A percentile compares a stretch with the other conserved stretches of the same genome.
Evolutionary conservation across 2,113 vertebrate species (phyloP).

Genomic region (Psephotus haematonotus): DNA sequence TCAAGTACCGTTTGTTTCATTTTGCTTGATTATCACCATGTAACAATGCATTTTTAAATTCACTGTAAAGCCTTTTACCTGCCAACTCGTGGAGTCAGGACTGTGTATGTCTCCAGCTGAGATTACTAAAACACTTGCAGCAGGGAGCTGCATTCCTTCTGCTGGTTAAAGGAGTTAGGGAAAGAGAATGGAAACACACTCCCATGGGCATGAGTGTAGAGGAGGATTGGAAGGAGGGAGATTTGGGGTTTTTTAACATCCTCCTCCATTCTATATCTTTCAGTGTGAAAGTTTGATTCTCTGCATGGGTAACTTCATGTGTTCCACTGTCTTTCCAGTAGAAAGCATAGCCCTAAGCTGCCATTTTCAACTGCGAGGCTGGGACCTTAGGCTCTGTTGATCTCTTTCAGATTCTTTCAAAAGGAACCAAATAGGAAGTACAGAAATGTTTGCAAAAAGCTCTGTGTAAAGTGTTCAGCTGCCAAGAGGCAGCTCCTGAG

Average conservation of each 20-base stretch:
- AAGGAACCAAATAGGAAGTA: background rate
- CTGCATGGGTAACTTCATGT: background rate
- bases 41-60: background rate
- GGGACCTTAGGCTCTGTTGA: background rate
- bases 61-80: background rate
- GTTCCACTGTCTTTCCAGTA: background rate
- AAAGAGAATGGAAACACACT: background rate
- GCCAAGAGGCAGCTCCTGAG: background rate
- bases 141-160: constrained; percentile 56
- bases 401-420: background rate
- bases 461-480: background rate
- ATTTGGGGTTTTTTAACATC: background rate
- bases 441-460: background rate
- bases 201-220: background rate
- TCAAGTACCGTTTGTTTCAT: background rate
- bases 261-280: background rate
- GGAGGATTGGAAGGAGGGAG: background rate
- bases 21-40: background rate
- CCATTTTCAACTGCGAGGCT: background rate
- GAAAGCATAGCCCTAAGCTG: background rate
- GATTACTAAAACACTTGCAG: constrained; percentile 30
- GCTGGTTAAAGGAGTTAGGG: background rate
- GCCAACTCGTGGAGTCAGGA: background rate
- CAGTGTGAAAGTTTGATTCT: background rate
- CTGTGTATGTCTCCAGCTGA: constrained; percentile 33